phyloP scores from a whole-genome alignment of 2,888 invertebrate genomes.

The Bombyx huttoni region DNA sequence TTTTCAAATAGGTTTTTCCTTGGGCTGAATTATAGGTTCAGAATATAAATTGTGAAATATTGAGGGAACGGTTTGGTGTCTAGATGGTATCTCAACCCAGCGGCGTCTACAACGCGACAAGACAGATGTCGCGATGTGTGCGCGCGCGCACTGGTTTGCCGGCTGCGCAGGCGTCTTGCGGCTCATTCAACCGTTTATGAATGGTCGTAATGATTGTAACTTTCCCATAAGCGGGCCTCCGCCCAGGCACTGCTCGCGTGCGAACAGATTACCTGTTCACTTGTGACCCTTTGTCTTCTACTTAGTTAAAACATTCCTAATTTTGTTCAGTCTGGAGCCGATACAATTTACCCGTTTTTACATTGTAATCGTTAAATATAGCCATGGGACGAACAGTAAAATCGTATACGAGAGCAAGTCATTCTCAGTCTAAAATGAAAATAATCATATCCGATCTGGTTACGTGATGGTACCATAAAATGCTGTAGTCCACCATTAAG shows the following conservation, averaged over 20 bases:
- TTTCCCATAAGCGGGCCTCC: constrained; percentile 60
- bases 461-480: constrained; percentile 25
- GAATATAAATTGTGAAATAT: constrained; percentile 3
- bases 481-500: constrained; percentile 33
- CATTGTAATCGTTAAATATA: no score
- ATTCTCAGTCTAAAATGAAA: neutral
- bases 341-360: no score
- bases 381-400: no score
- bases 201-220: constrained; percentile 61
- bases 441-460: neutral
- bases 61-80: constrained; percentile 1
- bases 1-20: neutral
- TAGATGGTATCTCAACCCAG: constrained; percentile 11
- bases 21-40: neutral
- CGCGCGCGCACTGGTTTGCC: constrained; percentile 27
- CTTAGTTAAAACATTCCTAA: neutral
- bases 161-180: constrained; percentile 47
- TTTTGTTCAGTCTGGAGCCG: neutral
- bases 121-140: constrained; percentile 39
- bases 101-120: constrained; percentile 30
- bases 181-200: constrained; percentile 65
- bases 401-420: no score
- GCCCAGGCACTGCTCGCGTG: constrained; percentile 35
- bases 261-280: constrained; percentile 22
- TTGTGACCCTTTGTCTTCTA: constrained; percentile 17